These are phyloP conservation scores for Gopherus flavomarginatus DNA, from an alignment of 2,113 vertebrate species.

Conservation along the genomic window DNA sequence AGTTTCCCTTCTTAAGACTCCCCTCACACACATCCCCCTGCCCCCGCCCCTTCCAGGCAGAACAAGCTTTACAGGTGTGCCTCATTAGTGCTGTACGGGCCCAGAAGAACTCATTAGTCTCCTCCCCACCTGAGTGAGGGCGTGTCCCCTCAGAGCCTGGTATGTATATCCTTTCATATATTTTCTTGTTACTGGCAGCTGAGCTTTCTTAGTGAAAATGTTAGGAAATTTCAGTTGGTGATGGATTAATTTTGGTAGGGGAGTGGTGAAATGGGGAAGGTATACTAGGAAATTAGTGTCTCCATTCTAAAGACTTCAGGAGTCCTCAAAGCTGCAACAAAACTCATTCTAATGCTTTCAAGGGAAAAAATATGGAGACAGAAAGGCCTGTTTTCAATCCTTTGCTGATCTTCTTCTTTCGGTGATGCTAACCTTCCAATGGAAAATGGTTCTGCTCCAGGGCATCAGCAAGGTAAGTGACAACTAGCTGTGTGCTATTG, in stretches of 20 bases:
- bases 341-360: accelerated
- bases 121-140: not conserved
- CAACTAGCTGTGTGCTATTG: not conserved
- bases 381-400: not conserved
- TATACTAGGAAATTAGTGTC: not conserved
- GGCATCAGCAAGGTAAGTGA: accelerated
- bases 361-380: not conserved
- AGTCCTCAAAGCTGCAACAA: not conserved
- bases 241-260: not conserved
- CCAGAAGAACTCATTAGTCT: not conserved
- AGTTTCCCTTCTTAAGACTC: not conserved
- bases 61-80: not conserved
- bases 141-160: no score
- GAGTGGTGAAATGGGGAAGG: not conserved
- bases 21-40: no score
- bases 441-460: not conserved
- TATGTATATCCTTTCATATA: not conserved
- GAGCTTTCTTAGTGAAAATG: not conserved
- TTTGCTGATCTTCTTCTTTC: not conserved
- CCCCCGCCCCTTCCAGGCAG: not conserved
- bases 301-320: not conserved
- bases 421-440: not conserved
- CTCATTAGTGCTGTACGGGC: no score
- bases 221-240: not conserved
- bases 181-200: not conserved